Evolutionary conservation across 2,888 invertebrate species (phyloP).

Genomic region (Ganaspis brasiliensis): DNA sequence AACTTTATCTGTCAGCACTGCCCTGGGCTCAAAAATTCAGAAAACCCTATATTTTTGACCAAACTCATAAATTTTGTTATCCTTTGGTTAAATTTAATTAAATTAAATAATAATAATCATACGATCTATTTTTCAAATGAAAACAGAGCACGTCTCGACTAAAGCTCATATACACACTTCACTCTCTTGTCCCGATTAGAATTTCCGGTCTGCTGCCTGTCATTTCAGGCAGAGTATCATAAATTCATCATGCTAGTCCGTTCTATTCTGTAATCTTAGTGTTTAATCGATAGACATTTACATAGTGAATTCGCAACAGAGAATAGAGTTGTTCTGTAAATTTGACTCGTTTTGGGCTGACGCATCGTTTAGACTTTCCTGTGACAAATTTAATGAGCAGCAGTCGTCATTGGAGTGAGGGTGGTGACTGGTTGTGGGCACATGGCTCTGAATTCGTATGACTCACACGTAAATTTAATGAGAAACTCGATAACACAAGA

Average conservation of each 20-base stretch:
- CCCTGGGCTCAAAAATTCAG: too few species aligned
- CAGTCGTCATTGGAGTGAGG: slow-evolving; percentile 48
- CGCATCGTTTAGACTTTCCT: slow-evolving; percentile 61
- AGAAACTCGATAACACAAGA: slow-evolving; percentile 56
- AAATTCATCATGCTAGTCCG: slow-evolving; percentile 36
- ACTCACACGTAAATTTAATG: slow-evolving; percentile 64
- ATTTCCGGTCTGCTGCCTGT: slow-evolving; percentile 38
- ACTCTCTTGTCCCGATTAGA: slow-evolving; percentile 19
- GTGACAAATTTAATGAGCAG: slow-evolving; percentile 64
- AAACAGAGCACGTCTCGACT: too few species aligned
- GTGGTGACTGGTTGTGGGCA: slow-evolving; percentile 51
- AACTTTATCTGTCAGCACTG: too few species aligned
- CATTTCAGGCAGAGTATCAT: slow-evolving; percentile 28
- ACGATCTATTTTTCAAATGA: too few species aligned
- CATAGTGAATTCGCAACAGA: not conserved
- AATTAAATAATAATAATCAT: too few species aligned
- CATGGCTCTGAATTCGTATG: slow-evolving; percentile 60
- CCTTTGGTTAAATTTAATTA: too few species aligned
- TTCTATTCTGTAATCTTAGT: slow-evolving; percentile 40
- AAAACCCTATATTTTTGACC: too few species aligned
- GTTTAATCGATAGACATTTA: slow-evolving; percentile 35
- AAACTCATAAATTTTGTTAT: too few species aligned
- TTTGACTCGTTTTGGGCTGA: slow-evolving; percentile 49
- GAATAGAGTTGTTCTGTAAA: slow-evolving; percentile 4
- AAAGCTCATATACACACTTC: not conserved